Conservation (phyloP, 2,888 invertebrate genomes). For the Mesopsocus fuscifrons region DNA sequence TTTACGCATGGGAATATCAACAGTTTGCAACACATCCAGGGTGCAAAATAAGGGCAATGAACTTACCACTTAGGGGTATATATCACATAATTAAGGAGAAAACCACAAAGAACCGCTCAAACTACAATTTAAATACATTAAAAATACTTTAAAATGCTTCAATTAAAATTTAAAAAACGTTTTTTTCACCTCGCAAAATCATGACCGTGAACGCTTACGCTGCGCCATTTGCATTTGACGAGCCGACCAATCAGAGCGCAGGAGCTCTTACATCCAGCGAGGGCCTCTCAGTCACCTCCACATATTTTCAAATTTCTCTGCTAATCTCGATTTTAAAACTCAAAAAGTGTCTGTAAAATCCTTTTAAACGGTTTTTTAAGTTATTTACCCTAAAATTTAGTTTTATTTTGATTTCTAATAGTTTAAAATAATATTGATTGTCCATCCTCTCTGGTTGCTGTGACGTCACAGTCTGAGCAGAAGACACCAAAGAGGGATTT, state of each 20-base stretch:
- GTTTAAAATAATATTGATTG: too few species aligned
- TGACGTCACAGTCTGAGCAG: too few species aligned
- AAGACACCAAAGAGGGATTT: too few species aligned
- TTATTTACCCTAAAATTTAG: background rate
- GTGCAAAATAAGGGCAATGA: background rate
- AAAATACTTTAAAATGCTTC: background rate
- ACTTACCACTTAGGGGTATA: background rate
- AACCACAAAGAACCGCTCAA: background rate
- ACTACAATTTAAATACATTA: background rate
- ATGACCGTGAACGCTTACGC: background rate
- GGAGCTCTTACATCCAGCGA: background rate
- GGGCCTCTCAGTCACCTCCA: background rate
- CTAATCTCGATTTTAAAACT: background rate
- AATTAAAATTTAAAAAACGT: background rate
- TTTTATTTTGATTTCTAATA: too few species aligned
- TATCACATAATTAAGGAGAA: background rate
- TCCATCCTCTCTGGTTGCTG: too few species aligned
- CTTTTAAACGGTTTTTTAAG: background rate
- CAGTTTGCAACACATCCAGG: background rate
- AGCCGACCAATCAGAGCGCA: background rate
- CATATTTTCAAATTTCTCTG: background rate
- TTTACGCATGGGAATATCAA: background rate
- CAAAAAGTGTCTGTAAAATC: background rate
- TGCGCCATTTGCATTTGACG: background rate
- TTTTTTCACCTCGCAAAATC: background rate